phyloP scores from a whole-genome alignment of 2,888 invertebrate genomes.

The Phytoseiulus persimilis region DNA sequence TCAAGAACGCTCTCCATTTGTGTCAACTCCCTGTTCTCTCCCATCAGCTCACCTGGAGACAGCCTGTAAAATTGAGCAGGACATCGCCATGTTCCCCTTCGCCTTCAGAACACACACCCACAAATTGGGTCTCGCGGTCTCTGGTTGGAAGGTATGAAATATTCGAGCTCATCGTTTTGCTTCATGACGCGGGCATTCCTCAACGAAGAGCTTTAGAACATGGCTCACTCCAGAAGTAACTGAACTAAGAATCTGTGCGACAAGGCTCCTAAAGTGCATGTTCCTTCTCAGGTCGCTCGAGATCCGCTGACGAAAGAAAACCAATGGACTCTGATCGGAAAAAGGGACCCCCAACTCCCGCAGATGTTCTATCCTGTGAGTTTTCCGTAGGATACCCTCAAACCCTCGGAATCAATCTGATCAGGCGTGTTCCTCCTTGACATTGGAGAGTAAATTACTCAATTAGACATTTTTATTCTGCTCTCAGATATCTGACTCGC shows the following conservation, averaged over 20 bases:
- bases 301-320: conserved; percentile 10
- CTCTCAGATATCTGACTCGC: not conserved
- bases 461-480: not conserved
- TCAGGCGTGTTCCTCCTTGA: not conserved
- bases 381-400: not conserved
- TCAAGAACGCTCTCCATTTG: too few species aligned
- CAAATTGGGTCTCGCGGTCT: conserved; percentile 59
- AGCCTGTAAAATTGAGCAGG: conserved; percentile 68
- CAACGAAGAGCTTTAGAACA: too few species aligned
- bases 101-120: conserved; percentile 93
- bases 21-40: too few species aligned
- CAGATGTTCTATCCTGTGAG: conserved; percentile 84
- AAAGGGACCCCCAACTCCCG: conserved; percentile 73
- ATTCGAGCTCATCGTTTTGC: not conserved
- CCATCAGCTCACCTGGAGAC: conserved; percentile 76
- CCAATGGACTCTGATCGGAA: conserved; percentile 73
- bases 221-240: too few species aligned
- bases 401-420: not conserved
- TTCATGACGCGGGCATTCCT: too few species aligned
- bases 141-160: conserved; percentile 32
- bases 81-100: conserved; percentile 81
- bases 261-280: not conserved
- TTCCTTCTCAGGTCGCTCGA: not conserved
- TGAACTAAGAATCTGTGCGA: not conserved
- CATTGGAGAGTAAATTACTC: not conserved